A percentile compares a stretch with the other conserved stretches of the same genome.
phyloP scores from a whole-genome alignment of 2,888 invertebrate species.

The Drosophila nr. perissopoda region DNA sequence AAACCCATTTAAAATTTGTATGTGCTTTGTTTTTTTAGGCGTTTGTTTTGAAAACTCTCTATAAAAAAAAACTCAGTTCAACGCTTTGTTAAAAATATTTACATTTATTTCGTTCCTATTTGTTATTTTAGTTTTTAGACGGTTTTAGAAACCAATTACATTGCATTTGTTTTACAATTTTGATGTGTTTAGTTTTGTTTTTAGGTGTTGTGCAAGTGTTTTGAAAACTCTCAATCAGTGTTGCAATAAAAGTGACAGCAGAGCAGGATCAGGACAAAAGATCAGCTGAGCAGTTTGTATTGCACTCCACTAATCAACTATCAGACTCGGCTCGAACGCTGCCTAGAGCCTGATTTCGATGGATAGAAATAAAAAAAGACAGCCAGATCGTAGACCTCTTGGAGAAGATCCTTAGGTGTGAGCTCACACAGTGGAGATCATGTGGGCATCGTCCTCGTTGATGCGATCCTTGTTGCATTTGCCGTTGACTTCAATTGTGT shows the following conservation, averaged over 20 bases:
- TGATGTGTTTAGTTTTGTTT: conserved; percentile 35
- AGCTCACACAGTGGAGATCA: conserved; percentile 78
- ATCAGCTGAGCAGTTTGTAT: conserved; percentile 14
- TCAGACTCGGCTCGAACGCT: conserved; percentile 10
- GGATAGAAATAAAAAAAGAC: not conserved
- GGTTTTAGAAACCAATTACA: conserved; percentile 70
- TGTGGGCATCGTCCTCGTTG: conserved; percentile 78
- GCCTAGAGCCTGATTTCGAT: not conserved
- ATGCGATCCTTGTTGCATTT: conserved; percentile 61
- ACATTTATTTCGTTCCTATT: conserved; percentile 70
- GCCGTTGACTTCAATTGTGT: conserved; percentile 66
- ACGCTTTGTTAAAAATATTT: conserved; percentile 62
- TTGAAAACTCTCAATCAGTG: conserved; percentile 24
- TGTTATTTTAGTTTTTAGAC: conserved; percentile 12
- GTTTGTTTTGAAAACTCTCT: not conserved
- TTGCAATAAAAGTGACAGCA: conserved; percentile 24
- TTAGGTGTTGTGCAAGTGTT: conserved; percentile 22
- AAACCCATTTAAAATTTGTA: no score
- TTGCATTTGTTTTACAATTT: conserved; percentile 62
- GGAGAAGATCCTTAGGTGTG: not conserved
- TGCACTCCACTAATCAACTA: not conserved
- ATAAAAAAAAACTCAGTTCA: not conserved
- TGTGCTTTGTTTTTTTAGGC: not conserved
- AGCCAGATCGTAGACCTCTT: not conserved
- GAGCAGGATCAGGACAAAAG: conserved; percentile 16